Evolutionary conservation across 1,140 invertebrate genomes (phyloP), one percentile per base, ranked within the genome.

Genomic region (Sarcophaga bullata): DNA sequence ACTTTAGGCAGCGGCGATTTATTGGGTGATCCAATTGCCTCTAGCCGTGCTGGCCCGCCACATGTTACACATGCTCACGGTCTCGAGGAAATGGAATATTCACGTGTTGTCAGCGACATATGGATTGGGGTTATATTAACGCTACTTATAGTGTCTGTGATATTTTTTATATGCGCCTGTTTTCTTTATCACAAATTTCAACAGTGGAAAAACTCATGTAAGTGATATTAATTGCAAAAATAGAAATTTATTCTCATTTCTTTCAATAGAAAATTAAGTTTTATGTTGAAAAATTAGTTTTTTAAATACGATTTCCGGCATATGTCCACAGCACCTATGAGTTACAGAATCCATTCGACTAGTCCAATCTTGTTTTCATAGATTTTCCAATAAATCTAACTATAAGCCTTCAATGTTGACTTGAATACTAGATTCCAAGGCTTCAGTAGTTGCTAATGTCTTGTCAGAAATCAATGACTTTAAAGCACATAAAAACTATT

Each of bases 181-280:
- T 91, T 93, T 68, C 85, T 93, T 7, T 93, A 93, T 85, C 92
- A 94, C 91, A 92, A 93, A 87, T 92, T 94, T 89, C 91, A 94
- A 90, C 91, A 94, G 88, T 93, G 94, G 94, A 91, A 93, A 89
- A 90, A 91, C 87, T 89, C 91, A 91, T 92, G 94, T 95, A 88
- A 92, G 91, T 90, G 48, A 37, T 37, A 4, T 49, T 46, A 46
- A 46, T 68, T 68, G 10, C 10, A 72, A 6, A 52, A 52, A 37
- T 10, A 52, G 10, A 37, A 19, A 46, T 78, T 78, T n/a, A 78
- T 37, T 37, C 4, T 37, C 25, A 78, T 19, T 17, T 78, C 2
- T 78, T 78, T 78, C 8, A 78, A 49, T 17, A 78, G 37, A 86
- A 87, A 87, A n/a, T n/a, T n/a, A n/a, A n/a, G n/a, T n/a, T n/a